phyloP scores from a whole-genome alignment of 2,797 vertebrate genomes.

The Enteromius viviparus region DNA sequence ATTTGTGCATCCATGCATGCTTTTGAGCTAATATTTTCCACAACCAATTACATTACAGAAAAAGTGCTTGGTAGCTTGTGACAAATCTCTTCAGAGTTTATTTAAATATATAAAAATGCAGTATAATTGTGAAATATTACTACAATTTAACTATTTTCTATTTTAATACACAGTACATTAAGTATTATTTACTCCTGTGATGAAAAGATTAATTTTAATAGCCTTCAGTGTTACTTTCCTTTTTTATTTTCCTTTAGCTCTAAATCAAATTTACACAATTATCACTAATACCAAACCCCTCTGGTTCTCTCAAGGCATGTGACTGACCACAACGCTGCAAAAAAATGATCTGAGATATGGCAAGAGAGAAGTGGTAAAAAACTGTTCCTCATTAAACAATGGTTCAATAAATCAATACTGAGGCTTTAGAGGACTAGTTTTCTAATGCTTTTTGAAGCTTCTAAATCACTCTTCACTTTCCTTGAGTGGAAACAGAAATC shows the following conservation, averaged over 20 bases:
- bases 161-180: background rate
- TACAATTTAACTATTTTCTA: background rate
- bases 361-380: background rate
- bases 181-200: background rate
- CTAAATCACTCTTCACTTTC: background rate
- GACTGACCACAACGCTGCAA: background rate
- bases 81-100: background rate
- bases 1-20: background rate
- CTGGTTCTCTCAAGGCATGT: background rate
- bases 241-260: background rate
- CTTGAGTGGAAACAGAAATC: background rate
- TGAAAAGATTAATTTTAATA: background rate
- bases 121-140: background rate
- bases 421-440: background rate
- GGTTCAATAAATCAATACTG: background rate
- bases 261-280: constrained; percentile 2
- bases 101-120: background rate
- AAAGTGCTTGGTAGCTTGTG: background rate
- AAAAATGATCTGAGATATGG: background rate
- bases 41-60: background rate
- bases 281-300: background rate
- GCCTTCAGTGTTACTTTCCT: background rate
- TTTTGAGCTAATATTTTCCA: background rate
- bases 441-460: background rate
- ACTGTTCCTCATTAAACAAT: background rate